Conservation (phyloP, 2,888 invertebrate genomes). For the Dynastes maya region DNA sequence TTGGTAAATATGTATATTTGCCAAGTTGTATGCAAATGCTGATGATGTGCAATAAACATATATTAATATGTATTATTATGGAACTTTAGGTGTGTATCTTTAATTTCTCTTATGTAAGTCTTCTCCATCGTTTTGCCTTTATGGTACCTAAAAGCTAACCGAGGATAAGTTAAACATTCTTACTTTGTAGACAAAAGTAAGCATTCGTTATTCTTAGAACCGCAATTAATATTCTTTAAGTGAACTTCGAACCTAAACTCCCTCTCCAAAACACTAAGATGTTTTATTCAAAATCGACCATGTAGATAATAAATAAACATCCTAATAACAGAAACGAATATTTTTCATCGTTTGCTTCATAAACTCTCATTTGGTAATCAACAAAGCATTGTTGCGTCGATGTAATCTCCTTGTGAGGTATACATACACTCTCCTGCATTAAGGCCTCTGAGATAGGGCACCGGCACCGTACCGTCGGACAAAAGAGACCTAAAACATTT, state of each 20-base stretch:
- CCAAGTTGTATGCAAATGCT: too few relatives aligned
- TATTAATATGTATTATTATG: too few relatives aligned
- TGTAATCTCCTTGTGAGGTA: constrained; percentile 43
- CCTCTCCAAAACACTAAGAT: not conserved
- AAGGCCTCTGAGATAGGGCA: not conserved
- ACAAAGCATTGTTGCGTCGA: constrained; percentile 29
- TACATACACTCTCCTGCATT: not conserved
- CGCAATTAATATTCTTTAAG: not conserved
- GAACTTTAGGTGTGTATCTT: too few relatives aligned
- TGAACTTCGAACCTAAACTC: not conserved
- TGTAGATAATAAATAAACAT: constrained; percentile 27
- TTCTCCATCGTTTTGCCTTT: too few relatives aligned
- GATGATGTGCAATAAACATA: too few relatives aligned
- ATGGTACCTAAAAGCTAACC: too few relatives aligned
- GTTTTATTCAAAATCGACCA: constrained; percentile 1
- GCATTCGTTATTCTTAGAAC: too few relatives aligned
- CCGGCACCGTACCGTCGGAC: constrained; percentile 22
- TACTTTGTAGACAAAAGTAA: too few relatives aligned
- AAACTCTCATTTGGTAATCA: constrained; percentile 38
- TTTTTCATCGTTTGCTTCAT: constrained; percentile 22
- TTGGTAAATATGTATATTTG: too few relatives aligned
- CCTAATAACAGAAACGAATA: constrained; percentile 25
- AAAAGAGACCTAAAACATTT: constrained; percentile 46
- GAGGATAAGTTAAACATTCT: too few relatives aligned
- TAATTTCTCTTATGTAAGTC: too few relatives aligned